Percentiles rank a stretch among this genome's conserved stretches.
phyloP scores from a whole-genome alignment of 2,113 vertebrate genomes.

The Syngnathus floridae region DNA sequence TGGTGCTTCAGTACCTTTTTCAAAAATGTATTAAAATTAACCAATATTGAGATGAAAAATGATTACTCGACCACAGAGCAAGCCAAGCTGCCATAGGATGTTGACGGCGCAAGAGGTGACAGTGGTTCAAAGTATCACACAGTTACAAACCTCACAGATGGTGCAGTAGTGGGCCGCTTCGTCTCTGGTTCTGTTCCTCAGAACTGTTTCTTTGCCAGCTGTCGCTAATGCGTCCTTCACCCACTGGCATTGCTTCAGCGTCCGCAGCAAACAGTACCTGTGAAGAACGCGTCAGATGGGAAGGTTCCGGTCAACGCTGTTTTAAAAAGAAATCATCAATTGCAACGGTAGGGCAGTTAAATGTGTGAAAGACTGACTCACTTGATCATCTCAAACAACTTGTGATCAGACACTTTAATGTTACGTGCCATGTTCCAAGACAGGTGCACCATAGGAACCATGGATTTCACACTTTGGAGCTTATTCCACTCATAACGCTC shows the following conservation, averaged over 20 bases:
- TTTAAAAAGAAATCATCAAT: neutral
- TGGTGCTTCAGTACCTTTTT: neutral
- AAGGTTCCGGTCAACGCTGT: neutral
- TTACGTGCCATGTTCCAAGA: conserved; percentile 99
- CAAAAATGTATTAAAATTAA: neutral
- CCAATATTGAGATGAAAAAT: neutral
- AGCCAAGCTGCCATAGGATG: neutral
- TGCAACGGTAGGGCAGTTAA: neutral
- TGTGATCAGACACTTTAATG: conserved; percentile 99
- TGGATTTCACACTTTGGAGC: conserved; percentile 97
- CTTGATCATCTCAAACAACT: conserved; percentile 99
- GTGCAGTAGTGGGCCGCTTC: conserved; percentile 98
- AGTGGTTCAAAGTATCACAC: neutral
- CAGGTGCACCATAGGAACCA: conserved; percentile 99
- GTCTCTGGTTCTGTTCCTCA: conserved; percentile 87
- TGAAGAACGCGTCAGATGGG: neutral
- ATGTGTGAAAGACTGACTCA: conserved; percentile 65
- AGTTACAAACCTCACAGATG: conserved; percentile 87
- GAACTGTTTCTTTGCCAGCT: conserved; percentile 87
- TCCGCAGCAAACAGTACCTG: conserved; percentile 96
- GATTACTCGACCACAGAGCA: neutral
- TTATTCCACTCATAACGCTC: conserved; percentile 99
- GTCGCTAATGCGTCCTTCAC: conserved; percentile 86
- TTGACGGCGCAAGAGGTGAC: neutral
- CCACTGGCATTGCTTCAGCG: conserved; percentile 93